Percentiles rank a stretch among this genome's conserved stretches.
phyloP scores from a whole-genome alignment of 2,113 vertebrate genomes.

The Bombycilla garrulus region DNA sequence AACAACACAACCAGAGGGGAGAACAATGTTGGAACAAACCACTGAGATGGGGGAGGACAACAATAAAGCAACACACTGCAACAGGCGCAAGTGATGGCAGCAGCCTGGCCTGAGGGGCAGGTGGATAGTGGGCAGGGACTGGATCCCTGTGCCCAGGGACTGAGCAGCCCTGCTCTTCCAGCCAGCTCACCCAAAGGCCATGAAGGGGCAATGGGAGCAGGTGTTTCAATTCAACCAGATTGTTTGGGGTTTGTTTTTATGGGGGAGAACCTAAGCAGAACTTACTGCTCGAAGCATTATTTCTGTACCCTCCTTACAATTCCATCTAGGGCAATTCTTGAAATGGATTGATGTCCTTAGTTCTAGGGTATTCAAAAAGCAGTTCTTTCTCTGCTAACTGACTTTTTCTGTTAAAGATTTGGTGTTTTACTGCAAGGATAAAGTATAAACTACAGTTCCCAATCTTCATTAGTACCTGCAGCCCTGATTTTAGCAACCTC shows the following conservation, averaged over 20 bases:
- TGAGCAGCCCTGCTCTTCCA: background rate
- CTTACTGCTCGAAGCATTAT: background rate
- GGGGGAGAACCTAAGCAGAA: background rate
- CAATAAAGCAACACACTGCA: no score
- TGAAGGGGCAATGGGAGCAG: background rate
- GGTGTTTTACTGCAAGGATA: background rate
- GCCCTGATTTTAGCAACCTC: background rate
- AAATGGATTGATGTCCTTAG: background rate
- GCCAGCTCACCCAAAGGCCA: accelerated
- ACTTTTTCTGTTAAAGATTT: background rate
- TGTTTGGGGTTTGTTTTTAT: background rate
- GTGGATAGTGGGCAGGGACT: accelerated
- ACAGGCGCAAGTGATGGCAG: background rate
- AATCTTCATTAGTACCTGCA: background rate
- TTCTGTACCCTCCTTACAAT: background rate
- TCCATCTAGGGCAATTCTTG: background rate
- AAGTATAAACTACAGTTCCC: background rate
- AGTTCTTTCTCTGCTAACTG: background rate
- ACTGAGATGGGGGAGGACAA: no score
- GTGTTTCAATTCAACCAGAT: accelerated
- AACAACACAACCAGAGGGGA: no score
- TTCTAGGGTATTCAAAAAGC: background rate
- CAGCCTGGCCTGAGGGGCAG: background rate
- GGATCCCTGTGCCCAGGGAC: accelerated
- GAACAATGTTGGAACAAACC: no score